These are phyloP conservation scores for Turdus rufiventris DNA, from an alignment of 2,113 vertebrate genomes.

Conservation along the genomic window DNA sequence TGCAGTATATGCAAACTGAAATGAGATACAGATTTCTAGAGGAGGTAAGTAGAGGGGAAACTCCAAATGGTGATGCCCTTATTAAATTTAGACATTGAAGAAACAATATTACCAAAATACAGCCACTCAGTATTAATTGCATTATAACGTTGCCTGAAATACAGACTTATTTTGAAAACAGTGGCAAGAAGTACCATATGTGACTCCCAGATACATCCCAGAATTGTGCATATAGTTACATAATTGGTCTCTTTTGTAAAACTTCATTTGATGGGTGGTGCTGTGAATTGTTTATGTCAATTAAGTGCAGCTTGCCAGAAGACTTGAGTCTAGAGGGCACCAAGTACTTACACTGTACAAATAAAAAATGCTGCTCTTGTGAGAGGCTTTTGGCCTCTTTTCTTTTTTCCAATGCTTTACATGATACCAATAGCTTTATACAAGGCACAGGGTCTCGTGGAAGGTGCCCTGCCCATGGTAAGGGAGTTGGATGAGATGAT, in stretches of 20 bases:
- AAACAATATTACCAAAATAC: not conserved
- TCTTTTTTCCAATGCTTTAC: not conserved
- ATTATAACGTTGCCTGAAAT: not conserved
- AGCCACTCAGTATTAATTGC: not conserved
- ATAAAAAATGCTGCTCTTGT: not conserved
- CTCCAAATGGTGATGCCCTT: not conserved
- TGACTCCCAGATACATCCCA: not conserved
- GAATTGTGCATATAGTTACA: not conserved
- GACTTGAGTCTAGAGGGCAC: not conserved
- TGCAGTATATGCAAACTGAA: not conserved
- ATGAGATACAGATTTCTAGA: not conserved
- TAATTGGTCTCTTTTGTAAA: not conserved
- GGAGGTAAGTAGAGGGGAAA: not conserved
- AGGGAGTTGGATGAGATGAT: not conserved
- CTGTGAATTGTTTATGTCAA: constrained; percentile 31
- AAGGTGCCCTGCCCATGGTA: not conserved
- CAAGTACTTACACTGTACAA: not conserved
- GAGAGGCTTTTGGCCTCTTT: not conserved
- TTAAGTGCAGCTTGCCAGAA: not conserved
- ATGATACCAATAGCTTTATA: not conserved
- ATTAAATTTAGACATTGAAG: not conserved
- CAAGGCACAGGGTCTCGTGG: fast-evolving
- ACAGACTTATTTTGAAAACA: constrained; percentile 2
- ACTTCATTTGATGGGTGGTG: not conserved
- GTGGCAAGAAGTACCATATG: not conserved